Evolutionary conservation across 2,113 vertebrate species (phyloP), one percentile per base, ranked within the genome.

Genomic region (human (Homo sapiens)): DNA sequence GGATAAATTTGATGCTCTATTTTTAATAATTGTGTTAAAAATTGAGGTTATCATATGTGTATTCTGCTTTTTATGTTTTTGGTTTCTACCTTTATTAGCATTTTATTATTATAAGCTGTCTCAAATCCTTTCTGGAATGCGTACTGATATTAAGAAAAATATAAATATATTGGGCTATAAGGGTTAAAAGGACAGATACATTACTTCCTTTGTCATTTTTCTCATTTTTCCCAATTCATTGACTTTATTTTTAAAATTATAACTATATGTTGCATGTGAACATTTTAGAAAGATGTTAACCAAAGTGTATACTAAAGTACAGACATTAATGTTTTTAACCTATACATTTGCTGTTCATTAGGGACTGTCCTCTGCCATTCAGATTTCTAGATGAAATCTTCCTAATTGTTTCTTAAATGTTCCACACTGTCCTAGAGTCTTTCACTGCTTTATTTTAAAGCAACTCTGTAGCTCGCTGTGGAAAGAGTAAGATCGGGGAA

Each of bases 11-110:
- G 52, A 91, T 93, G 30, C 17, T 84, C 3, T 23, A 0, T 79
- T 55, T 94, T 30, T 79, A 85, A 75, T 80, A 59, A 83, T 78
- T 79, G 78, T 75, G 35, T 92, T 94, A 89, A 95, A 94, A 92
- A 64, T 89, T 72, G 12, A 94, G 35, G 22, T 88, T 84, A 61
- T 66, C 52, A 66, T 48, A 80, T 89, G 27, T 86, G 20, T 61
- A n/a, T 92, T 57, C 35, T 89, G 5, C 12, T 93, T 81, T 86
- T 92, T 76, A 32, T 83, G 20, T 72, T 86, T 18, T 94, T 89
- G 82, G 17, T 73, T 85, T 92, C 48, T 87, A 72, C 38, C 59
- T 95, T 66, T 73, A 52, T 80, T 94, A 95, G 70, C 30, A 73
- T 95, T 96, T 85, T 89, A 61, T 83, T 89, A 55, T 91, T 82